phyloP scores from a whole-genome alignment of 1,140 invertebrate genomes.

The Drosophila burlai region DNA sequence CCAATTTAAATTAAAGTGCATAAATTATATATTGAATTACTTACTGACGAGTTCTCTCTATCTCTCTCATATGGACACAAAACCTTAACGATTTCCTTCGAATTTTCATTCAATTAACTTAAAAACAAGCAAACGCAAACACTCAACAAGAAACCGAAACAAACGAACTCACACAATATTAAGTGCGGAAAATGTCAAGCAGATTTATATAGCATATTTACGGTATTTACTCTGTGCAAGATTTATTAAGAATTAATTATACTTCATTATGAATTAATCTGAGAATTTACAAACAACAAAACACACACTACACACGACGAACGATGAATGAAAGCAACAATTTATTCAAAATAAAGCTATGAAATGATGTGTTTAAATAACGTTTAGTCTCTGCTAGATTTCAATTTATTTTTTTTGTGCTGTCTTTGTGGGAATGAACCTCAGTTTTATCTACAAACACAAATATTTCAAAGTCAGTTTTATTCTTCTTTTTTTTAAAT shows the following conservation, averaged over 20 bases:
- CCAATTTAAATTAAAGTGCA: conserved; percentile 75
- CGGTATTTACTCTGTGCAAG: conserved; percentile 75
- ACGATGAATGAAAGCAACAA: conserved; percentile 63
- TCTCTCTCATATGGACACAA: conserved; percentile 60
- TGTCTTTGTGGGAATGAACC: background rate
- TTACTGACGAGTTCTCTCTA: conserved; percentile 61
- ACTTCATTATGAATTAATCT: conserved; percentile 79
- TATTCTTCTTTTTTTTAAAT: background rate
- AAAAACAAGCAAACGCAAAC: conserved; percentile 28
- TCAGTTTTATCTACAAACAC: too few species aligned
- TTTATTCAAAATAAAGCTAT: conserved; percentile 81
- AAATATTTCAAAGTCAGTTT: background rate
- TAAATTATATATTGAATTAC: conserved; percentile 74
- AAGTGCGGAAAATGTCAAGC: conserved; percentile 44
- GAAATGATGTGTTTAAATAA: conserved; percentile 78
- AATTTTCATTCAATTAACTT: conserved; percentile 73
- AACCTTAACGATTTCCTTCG: conserved; percentile 62
- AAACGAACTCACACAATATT: conserved; percentile 43
- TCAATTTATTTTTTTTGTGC: background rate
- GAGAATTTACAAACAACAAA: conserved; percentile 67
- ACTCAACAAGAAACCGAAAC: conserved; percentile 33
- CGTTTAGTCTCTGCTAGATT: background rate
- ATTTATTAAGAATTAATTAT: conserved; percentile 81
- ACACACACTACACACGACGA: conserved; percentile 57
- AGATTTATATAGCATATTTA: conserved; percentile 80